Evolutionary conservation across 2,113 vertebrate species (phyloP).

Genomic region (Anolis sagrei): DNA sequence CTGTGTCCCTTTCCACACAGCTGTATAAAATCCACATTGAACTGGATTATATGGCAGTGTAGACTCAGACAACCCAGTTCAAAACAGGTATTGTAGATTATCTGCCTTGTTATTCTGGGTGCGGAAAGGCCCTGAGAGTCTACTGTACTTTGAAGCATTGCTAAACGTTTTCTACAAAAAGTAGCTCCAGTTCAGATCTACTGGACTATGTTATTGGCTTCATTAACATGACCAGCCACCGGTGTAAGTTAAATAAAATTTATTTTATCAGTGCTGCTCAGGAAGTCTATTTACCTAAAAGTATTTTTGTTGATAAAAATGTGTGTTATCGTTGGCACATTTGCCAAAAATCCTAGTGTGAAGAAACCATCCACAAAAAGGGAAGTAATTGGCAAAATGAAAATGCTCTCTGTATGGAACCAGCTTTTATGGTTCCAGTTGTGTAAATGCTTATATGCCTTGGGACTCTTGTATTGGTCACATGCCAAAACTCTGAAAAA

Average conservation of each 20-base stretch:
- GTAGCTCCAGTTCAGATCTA: neutral
- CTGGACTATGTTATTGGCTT: conserved; percentile 40
- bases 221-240: conserved; percentile 18
- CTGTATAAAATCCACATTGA: too few species aligned
- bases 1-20: too few species aligned
- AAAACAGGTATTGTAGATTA: too few species aligned
- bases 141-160: too few species aligned
- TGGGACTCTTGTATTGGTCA: neutral
- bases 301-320: conserved; percentile 37
- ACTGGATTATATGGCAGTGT: too few species aligned
- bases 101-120: too few species aligned
- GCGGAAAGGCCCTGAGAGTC: neutral
- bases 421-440: neutral
- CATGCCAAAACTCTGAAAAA: neutral
- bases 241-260: conserved; percentile 58
- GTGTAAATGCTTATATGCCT: neutral
- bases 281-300: conserved; percentile 58
- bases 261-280: conserved; percentile 59
- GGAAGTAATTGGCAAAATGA: conserved; percentile 2
- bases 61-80: too few species aligned
- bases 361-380: neutral
- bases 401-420: neutral
- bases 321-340: conserved; percentile 58
- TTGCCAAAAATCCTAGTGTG: conserved; percentile 38
- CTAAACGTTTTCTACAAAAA: neutral